Evolutionary conservation across 2,888 invertebrate species (phyloP), one percentile per base, ranked within the genome.

Genomic region (Leptura quadrifasciata): DNA sequence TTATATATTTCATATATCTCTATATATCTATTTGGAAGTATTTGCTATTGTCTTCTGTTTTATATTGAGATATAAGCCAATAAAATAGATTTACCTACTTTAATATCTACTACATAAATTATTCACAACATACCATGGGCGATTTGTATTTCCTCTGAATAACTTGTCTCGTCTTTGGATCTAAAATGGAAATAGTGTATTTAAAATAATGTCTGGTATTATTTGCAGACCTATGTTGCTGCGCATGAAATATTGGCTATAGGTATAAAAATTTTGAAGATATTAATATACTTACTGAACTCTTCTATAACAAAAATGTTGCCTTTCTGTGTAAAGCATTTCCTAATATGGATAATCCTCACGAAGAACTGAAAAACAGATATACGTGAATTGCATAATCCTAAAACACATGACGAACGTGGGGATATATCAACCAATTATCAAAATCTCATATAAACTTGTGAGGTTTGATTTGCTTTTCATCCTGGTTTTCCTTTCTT

Each of bases 251-350:
- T 15, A 3, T 39, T 12, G 12, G 15, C 2, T 39, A 39, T 39
- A 39, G 12, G 15, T 1, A 39, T 39, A 20, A 18, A 65, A 35
- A 47, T 65, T 67, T 27, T 4, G 5, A 52, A 27, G 31, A 35
- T 31, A 21, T 18, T 58, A 47, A 76, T 24, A 77, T 85, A 96
- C 98, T 97, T 93, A 99, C 99, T 99, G 92, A 96, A 99, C 94
- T 99, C 99, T 92, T 99, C 99, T 90, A 99, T 93, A 88, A 99
- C 96, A 93, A 99, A 99, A 90, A 99, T 96, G 90, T 98, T 98
- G 89, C 98, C 99, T 90, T 98, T 98, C 91, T 97, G 98, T 78
- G 99, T 98, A 92, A 98, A 99, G 92, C 99, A 99, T 92, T 99
- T 99, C 91, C 98, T 95, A 91, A 99, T 99, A 91, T 98, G 98